Evolutionary conservation across 2,888 invertebrate genomes (phyloP), one percentile per base, ranked within the genome.

Genomic region (Scrobipalpa atriplicella): DNA sequence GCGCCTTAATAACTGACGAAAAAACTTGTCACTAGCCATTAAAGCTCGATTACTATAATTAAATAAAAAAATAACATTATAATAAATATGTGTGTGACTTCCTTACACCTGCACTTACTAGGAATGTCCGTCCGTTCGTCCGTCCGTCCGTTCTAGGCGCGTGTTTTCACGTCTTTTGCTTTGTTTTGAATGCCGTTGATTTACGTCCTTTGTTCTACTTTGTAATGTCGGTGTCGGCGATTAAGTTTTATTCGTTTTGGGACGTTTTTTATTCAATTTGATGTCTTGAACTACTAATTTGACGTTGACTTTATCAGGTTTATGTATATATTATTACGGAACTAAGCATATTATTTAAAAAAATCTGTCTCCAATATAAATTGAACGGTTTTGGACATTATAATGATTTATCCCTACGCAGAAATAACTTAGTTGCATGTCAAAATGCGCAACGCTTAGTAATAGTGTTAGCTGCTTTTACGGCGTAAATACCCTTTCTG

Each of bases 81-180:
- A 66, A 65, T 68, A 69, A 66, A 29, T 67, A 65, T 71, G 69
- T 65, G 62, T 41, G 63, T 52, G 41, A 69, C 71, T 78, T 78
- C 77, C 77, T 76, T 68, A 78, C 80, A 80, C 79, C 82, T 79
- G 83, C 74, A 79, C 73, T 75, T 67, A 73, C 69, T 62, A 66
- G 74, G 81, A 78, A 81, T 82, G 76, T 73, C 73, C 70, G 73
- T 72, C 66, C 64, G 68, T 72, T 65, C 64, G 68, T 62, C 60
- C 8, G 75, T 73, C 72, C 70, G 73, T 72, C 66, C 63, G 58
- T 36, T 29, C 65, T 65, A 65, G 43, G n/a, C 29, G 62, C 60
- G 58, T 64, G 66, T 62, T 65, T 52, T 64, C 62, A 65, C 58
- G 72, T 68, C 65, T 71, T 74, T 75, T 74, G 68, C 72, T 79